Percentiles rank a stretch among this genome's conserved stretches.
Conservation (phyloP, 2,113 vertebrate genomes). For the Motacilla tschutschensis region DNA sequence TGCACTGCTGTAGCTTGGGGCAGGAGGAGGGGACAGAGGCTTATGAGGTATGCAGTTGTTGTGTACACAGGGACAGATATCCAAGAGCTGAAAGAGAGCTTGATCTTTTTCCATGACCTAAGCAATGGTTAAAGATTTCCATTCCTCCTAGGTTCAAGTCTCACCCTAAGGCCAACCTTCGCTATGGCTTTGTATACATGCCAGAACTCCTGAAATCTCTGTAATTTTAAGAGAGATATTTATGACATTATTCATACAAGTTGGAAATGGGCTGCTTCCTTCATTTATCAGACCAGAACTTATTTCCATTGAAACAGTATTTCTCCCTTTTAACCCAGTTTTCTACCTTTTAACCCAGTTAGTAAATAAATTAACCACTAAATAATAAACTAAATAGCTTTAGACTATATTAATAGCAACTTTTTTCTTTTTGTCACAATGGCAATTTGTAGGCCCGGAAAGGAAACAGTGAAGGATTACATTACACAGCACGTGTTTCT, state of each 20-base stretch:
- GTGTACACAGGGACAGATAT: background rate
- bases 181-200: background rate
- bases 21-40: background rate
- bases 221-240: background rate
- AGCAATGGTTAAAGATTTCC: constrained; percentile 32
- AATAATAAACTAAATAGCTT: background rate
- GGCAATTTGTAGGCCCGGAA: background rate
- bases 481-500: constrained; percentile 25
- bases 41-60: constrained; percentile 3
- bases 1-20: background rate
- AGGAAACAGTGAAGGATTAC: background rate
- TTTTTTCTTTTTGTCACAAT: background rate
- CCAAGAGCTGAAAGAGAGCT: background rate
- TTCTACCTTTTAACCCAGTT: background rate
- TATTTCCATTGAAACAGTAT: background rate
- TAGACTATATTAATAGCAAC: background rate
- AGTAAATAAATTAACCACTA: background rate
- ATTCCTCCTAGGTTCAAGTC: background rate
- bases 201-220: background rate
- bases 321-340: background rate
- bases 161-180: background rate
- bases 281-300: background rate
- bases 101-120: constrained; percentile 45
- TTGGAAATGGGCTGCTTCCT: background rate
- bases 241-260: background rate